These are phyloP conservation scores for Antrozous pallidus DNA, from an alignment of 2,797 vertebrate genomes.

Conservation along the genomic window DNA sequence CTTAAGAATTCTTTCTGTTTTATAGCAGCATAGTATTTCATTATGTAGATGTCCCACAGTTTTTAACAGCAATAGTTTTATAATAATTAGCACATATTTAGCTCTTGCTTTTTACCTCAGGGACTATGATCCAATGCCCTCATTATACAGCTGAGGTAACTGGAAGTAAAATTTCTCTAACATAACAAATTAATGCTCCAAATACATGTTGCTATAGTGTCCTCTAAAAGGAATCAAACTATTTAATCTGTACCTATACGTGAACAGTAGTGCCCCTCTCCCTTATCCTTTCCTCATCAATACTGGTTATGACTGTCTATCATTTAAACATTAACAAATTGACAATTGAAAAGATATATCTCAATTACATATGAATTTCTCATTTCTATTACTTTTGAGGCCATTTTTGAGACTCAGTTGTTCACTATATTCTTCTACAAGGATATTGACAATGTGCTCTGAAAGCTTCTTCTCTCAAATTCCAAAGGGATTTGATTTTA, in stretches of 20 bases:
- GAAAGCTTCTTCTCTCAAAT: constrained; percentile 22
- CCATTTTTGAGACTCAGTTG: not conserved
- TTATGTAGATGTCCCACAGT: no score
- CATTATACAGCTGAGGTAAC: not conserved
- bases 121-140: not conserved
- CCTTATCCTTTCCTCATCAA: not conserved
- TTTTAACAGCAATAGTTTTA: not conserved
- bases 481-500: not conserved
- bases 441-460: not conserved
- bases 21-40: no score
- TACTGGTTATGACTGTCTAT: not conserved
- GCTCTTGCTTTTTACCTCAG: not conserved
- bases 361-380: not conserved
- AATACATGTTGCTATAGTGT: not conserved
- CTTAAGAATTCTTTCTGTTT: no score
- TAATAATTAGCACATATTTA: not conserved
- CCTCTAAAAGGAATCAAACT: not conserved
- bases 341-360: not conserved
- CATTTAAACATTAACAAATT: not conserved
- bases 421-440: not conserved
- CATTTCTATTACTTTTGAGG: not conserved
- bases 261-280: not conserved
- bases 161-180: constrained; percentile 12
- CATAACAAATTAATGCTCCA: not conserved
- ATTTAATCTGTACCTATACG: not conserved